Evolutionary conservation across 2,888 invertebrate species (phyloP), one percentile per base, ranked within the genome.

Genomic region (Tholera decimalis): DNA sequence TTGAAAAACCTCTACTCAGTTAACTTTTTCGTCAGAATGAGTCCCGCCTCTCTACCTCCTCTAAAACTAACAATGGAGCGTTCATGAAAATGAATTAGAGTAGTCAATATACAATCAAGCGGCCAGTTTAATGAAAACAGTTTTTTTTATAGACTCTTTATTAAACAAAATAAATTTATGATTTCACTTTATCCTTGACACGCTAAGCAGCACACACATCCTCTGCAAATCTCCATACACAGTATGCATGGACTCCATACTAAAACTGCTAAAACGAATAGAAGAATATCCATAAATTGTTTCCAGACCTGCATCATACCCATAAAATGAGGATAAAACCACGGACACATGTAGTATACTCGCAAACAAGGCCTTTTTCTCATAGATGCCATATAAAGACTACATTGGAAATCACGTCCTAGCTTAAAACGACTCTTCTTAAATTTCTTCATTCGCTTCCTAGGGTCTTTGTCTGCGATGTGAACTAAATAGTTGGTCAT

Each of bases 191-290:
- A 83, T 30, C 78, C 83, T 50, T 85, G 85, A 83, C 89, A 90
- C 68, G 87, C 73, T 66, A 82, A 68, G 75, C 89, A 90, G 82
- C 89, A 90, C 79, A 87, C 61, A 33, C 84, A 57, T 33, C 51
- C 59, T 64, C 82, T 87, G 55, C 85, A 87, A 22, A 85, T 6
- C 73, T 91, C 91, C 75, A 87, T 84, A 55, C 73, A 69, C 5
- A 90, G 69, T 53, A 92, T 88, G 70, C 89, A 91, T 11, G 92
- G 91, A 71, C 89, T 90, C 92, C 92, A 92, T 28, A 91, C 88
- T 18, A 79, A 61, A 2, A 88, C 83, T 3, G 92, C 92, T 37
- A 90, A 65, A 44, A 91, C 43, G 50, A 89, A 90, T 20, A 92
- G 58, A 11, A 86, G 3, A 28, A 90, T 47, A 67, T 91, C 85